Evolutionary conservation across 2,797 vertebrate genomes (phyloP), one percentile per base, ranked within the genome.

Genomic region (Megaceryle alcyon): DNA sequence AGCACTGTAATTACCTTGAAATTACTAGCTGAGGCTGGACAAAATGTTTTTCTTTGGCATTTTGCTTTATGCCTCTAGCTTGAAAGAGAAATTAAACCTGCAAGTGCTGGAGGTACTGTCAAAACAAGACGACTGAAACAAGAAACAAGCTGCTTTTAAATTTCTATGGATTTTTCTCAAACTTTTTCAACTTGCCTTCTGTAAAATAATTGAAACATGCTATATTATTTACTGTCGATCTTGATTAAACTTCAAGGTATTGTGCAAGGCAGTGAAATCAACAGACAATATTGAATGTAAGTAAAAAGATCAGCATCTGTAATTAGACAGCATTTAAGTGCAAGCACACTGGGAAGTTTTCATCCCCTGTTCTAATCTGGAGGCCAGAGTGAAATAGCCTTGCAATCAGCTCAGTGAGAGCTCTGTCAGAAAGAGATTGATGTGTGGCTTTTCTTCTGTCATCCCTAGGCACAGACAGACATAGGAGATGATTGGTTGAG

Each of bases 21-120:
- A 95, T 96, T 81, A 88, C 85, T 92, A 81, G 49, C 54, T 84
- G 57, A 92, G 79, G 29, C 63, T 82, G 85, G 87, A 90, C 87
- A 83, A 93, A 94, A 72, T 94, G 76, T 46, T 92, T 92, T 94
- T 90, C 87, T 90, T 92, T 82, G 73, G 26, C 63, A 84, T 70
- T 94, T 93, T 82, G 14, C 71, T 94, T 89, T 72, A 69, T 78
- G 59, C 63, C 35, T 90, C 12, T 51, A 86, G 28, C 65, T 81
- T 14, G 9, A 83, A 95, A 88, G 69, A 91, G 59, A 86, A 96
- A 91, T 96, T 90, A 94, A 90, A 73, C 54, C 76, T 79, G 49
- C 22, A 64, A 44, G 44, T 63, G 54, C 86, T 94, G 43, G 43
- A 88, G 60, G 59, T 69, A 39, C 87, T 96, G 82, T 96, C 91